phyloP scores from a whole-genome alignment of 2,888 invertebrate species.

The Dynastes grantii region DNA sequence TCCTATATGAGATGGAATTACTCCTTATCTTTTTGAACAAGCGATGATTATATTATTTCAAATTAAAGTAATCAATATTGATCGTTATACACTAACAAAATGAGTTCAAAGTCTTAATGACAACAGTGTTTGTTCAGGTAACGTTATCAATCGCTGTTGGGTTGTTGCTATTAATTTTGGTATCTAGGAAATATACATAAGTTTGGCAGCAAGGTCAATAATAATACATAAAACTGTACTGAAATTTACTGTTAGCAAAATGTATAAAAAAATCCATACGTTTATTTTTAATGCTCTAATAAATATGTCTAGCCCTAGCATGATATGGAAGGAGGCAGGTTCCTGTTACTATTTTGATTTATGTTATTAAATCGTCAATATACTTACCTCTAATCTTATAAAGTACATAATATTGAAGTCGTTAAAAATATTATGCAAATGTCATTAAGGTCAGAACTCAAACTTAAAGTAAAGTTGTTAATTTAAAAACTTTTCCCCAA shows the following conservation, averaged over 20 bases:
- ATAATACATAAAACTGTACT: background rate
- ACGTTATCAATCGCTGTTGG: background rate
- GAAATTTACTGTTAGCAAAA: background rate
- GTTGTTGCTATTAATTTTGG: background rate
- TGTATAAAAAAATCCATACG: too few relatives aligned
- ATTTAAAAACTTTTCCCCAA: too few relatives aligned
- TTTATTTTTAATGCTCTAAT: too few relatives aligned
- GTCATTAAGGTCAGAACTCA: too few relatives aligned
- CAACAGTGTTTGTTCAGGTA: background rate
- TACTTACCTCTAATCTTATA: too few relatives aligned
- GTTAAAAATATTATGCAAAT: too few relatives aligned
- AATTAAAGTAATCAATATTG: slow-evolving; percentile 10
- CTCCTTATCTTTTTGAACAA: slow-evolving; percentile 36
- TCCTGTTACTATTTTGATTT: too few relatives aligned
- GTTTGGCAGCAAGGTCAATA: background rate
- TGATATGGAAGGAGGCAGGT: too few relatives aligned
- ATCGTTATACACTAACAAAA: background rate
- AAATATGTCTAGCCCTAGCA: too few relatives aligned
- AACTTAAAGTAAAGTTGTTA: too few relatives aligned
- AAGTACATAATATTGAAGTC: too few relatives aligned
- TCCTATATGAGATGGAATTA: slow-evolving; percentile 31
- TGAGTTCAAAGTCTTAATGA: background rate
- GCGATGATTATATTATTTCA: slow-evolving; percentile 7
- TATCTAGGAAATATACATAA: background rate
- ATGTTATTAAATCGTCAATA: too few relatives aligned